These are phyloP conservation scores for Morone saxatilis DNA, from an alignment of 2,113 vertebrate genomes.

Conservation along the genomic window DNA sequence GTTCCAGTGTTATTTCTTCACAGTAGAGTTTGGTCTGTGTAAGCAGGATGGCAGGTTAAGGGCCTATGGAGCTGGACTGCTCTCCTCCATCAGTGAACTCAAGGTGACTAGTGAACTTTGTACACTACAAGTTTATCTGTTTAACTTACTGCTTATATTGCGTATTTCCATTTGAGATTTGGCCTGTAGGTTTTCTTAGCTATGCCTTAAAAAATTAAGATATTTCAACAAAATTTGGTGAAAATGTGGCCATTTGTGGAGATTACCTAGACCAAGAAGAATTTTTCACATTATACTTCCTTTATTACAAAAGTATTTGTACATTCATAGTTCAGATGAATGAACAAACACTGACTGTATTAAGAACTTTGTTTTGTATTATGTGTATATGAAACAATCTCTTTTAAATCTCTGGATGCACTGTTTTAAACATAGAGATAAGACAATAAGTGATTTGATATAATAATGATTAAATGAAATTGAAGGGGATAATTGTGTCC, in stretches of 20 bases:
- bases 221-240: neutral
- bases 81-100: constrained; percentile 38
- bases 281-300: neutral
- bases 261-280: neutral
- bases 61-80: constrained; percentile 41
- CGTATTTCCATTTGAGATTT: neutral
- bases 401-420: too few relatives aligned
- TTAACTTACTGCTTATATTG: neutral
- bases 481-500: neutral
- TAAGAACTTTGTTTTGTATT: neutral
- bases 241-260: neutral
- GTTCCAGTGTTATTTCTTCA: constrained; percentile 43
- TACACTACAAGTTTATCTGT: neutral
- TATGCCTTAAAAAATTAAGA: neutral
- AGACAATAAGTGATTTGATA: too few relatives aligned
- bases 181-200: neutral
- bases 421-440: too few relatives aligned
- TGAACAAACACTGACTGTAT: neutral
- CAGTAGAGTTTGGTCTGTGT: constrained; percentile 42
- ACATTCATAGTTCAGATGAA: neutral
- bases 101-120: constrained; percentile 1
- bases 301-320: neutral
- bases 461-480: too few relatives aligned
- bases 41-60: constrained; percentile 13
- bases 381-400: neutral